These are phyloP conservation scores for Pseudopodoces humilis DNA, from an alignment of 2,113 vertebrate genomes.

Conservation along the genomic window DNA sequence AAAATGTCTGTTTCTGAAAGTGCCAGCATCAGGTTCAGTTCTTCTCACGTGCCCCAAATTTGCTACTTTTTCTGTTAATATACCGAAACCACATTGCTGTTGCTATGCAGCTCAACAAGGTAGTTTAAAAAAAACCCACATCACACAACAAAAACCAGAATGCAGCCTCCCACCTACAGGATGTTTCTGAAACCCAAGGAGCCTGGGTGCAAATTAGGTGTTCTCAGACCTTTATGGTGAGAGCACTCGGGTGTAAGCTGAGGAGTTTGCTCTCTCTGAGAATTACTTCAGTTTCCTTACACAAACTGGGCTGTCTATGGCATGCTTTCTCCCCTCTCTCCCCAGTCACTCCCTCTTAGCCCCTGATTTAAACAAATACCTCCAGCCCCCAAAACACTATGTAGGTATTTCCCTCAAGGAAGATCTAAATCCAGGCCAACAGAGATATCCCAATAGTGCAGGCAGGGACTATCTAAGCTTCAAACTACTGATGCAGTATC, in stretches of 20 bases:
- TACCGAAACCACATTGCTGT: not conserved
- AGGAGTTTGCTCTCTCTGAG: not conserved
- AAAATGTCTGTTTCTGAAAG: not conserved
- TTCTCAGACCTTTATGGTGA: not conserved
- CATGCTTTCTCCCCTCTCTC: not conserved
- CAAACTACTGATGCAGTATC: not conserved
- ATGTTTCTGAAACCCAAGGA: not conserved
- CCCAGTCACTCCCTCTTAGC: not conserved
- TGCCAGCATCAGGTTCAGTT: not conserved
- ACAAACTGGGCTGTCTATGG: not conserved
- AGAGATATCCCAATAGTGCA: not conserved
- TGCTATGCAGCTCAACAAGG: constrained; percentile 46
- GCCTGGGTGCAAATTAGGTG: not conserved
- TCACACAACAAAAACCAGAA: not conserved
- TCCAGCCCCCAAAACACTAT: not conserved
- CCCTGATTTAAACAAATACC: not conserved
- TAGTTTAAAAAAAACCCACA: not conserved
- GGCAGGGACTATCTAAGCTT: not conserved
- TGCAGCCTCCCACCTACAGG: not conserved
- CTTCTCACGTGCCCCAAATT: not conserved
- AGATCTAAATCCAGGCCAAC: not conserved
- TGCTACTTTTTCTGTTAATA: not conserved
- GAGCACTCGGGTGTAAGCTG: not conserved
- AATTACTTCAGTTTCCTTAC: not conserved
- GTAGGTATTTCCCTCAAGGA: not conserved